Evolutionary conservation across 1,140 invertebrate genomes (phyloP).

Genomic region (Drosophila tristis): DNA sequence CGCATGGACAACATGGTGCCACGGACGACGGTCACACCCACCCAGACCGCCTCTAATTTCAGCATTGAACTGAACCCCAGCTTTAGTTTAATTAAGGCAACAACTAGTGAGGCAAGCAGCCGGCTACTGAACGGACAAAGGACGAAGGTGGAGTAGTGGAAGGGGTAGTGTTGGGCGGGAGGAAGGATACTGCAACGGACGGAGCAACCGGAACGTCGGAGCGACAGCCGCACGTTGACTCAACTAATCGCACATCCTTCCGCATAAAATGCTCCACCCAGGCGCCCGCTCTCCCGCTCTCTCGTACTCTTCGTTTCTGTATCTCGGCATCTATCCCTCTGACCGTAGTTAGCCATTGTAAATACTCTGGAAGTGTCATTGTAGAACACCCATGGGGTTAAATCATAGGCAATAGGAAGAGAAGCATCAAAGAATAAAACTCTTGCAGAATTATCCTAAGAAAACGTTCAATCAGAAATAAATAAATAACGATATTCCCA

Average conservation of each 20-base stretch:
- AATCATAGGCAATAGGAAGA: too few species aligned
- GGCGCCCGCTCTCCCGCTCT: slow-evolving; percentile 1
- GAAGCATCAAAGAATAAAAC: too few species aligned
- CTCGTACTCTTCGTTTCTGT: background rate
- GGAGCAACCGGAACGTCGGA: slow-evolving; percentile 5
- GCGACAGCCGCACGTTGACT: slow-evolving; percentile 61
- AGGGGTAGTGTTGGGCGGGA: background rate
- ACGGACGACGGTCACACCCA: slow-evolving; percentile 40
- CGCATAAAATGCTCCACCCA: slow-evolving; percentile 66
- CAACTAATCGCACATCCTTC: slow-evolving; percentile 81
- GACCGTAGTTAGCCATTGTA: too few species aligned
- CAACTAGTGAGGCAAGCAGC: slow-evolving; percentile 75
- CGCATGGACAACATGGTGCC: slow-evolving; percentile 19
- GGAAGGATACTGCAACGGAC: slow-evolving; percentile 31
- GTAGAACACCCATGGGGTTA: too few species aligned
- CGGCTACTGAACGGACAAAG: slow-evolving; percentile 56
- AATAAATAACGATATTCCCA: too few species aligned
- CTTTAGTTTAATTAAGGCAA: slow-evolving; percentile 83
- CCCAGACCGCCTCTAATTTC: slow-evolving; percentile 73
- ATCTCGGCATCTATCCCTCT: background rate
- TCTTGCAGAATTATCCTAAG: too few species aligned
- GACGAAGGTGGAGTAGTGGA: background rate
- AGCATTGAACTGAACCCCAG: slow-evolving; percentile 77
- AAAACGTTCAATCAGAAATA: too few species aligned
- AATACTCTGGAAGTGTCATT: too few species aligned